phyloP scores from a whole-genome alignment of 1,140 invertebrate genomes.

The Leptinotarsa lineolata region DNA sequence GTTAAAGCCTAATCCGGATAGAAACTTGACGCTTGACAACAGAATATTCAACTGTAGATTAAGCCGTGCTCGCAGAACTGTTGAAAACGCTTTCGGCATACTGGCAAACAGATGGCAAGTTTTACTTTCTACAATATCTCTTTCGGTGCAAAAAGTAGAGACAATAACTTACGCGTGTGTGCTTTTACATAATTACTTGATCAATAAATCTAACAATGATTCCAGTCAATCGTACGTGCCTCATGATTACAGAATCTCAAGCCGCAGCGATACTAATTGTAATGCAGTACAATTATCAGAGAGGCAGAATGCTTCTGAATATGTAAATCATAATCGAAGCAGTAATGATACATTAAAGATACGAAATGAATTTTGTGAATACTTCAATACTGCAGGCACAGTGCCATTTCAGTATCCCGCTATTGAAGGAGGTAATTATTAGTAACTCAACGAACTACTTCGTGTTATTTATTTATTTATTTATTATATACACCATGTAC shows the following conservation, averaged over 20 bases:
- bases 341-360: too few relatives aligned
- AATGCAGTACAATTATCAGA: slow-evolving; percentile 2
- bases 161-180: slow-evolving; percentile 5
- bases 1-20: too few relatives aligned
- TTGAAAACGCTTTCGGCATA: too few relatives aligned
- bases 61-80: background rate
- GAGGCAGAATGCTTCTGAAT: background rate
- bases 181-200: slow-evolving; percentile 6
- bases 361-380: slow-evolving; percentile 10
- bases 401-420: background rate
- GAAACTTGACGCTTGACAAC: too few relatives aligned
- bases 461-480: background rate
- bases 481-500: background rate
- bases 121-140: slow-evolving; percentile 3
- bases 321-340: too few relatives aligned
- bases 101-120: slow-evolving; percentile 5
- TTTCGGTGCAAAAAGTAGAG: background rate
- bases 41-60: too few relatives aligned
- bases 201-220: slow-evolving; percentile 6
- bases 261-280: background rate
- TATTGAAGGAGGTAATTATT: background rate
- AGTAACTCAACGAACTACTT: background rate
- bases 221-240: slow-evolving; percentile 1
- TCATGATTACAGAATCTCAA: background rate
- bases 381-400: slow-evolving; percentile 7